Conservation (phyloP, 1,140 invertebrate genomes). For the Ips nitidus region DNA sequence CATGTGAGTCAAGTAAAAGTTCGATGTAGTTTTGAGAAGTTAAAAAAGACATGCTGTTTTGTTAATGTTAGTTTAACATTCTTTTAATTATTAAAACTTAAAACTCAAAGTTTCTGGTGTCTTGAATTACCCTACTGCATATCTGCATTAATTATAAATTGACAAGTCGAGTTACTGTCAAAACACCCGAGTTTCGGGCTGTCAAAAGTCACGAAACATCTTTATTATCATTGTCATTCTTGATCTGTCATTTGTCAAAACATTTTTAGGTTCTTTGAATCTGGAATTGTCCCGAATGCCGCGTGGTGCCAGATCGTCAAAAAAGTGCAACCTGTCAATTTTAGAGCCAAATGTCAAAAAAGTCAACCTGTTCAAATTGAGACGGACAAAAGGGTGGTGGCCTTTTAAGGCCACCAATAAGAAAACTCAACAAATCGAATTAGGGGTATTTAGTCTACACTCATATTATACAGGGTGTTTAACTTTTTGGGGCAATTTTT, state of each 20-base stretch:
- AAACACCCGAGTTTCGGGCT: too few relatives aligned
- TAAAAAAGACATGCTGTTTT: too few relatives aligned
- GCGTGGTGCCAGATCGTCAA: constrained; percentile 54
- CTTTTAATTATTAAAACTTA: too few relatives aligned
- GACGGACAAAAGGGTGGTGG: constrained; percentile 80
- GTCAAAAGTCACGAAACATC: too few relatives aligned
- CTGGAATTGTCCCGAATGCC: constrained; percentile 53
- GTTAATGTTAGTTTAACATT: too few relatives aligned
- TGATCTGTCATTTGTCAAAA: not conserved
- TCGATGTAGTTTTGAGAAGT: too few relatives aligned
- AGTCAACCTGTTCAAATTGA: constrained; percentile 77
- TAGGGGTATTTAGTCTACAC: constrained; percentile 48
- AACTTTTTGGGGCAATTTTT: not conserved
- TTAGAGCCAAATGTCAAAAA: constrained; percentile 61
- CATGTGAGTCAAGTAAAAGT: too few relatives aligned
- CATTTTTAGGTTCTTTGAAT: constrained; percentile 48
- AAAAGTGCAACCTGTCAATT: constrained; percentile 62
- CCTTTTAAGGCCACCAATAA: constrained; percentile 60
- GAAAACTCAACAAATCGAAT: constrained; percentile 47
- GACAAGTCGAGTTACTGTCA: too few relatives aligned
- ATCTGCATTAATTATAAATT: too few relatives aligned
- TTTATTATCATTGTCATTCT: not conserved
- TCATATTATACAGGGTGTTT: not conserved
- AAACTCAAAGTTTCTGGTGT: too few relatives aligned
- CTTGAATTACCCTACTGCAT: too few relatives aligned